phyloP scores from a whole-genome alignment of 1,140 invertebrate genomes.

The Akabosia matsudoensis region DNA sequence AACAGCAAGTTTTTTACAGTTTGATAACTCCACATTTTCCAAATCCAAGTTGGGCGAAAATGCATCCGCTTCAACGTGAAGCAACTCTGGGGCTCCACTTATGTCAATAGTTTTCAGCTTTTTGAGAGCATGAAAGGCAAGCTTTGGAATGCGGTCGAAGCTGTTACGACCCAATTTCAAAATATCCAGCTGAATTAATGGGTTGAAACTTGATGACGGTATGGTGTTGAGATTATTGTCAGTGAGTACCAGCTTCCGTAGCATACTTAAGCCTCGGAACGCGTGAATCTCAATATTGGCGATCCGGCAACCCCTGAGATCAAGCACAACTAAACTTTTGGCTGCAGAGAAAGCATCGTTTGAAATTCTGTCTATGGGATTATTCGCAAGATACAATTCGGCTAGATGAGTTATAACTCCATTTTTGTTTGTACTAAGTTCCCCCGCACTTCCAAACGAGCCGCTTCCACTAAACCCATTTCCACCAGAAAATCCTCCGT shows the following conservation, averaged over 20 bases:
- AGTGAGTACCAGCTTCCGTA: conserved; percentile 70
- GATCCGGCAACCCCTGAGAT: conserved; percentile 73
- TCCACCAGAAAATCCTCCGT: conserved; percentile 66
- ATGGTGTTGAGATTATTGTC: conserved; percentile 72
- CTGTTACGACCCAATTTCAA: conserved; percentile 77
- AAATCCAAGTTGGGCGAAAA: conserved; percentile 76
- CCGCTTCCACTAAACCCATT: conserved; percentile 31
- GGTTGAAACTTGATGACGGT: conserved; percentile 69
- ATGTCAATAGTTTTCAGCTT: conserved; percentile 73
- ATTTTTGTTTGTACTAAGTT: conserved; percentile 13
- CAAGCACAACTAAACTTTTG: conserved; percentile 67
- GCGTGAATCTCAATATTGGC: conserved; percentile 70
- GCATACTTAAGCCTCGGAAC: conserved; percentile 63
- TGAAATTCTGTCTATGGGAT: conserved; percentile 69
- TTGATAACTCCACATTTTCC: conserved; percentile 69
- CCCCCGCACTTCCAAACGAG: background rate
- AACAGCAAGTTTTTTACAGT: conserved; percentile 67
- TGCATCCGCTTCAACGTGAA: conserved; percentile 67
- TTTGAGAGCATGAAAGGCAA: conserved; percentile 70
- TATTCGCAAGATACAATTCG: conserved; percentile 77
- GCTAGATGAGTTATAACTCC: conserved; percentile 57
- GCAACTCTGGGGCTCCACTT: conserved; percentile 67
- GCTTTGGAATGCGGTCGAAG: conserved; percentile 63
- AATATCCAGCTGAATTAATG: conserved; percentile 71
- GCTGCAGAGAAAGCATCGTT: conserved; percentile 72